These are phyloP conservation scores for Hirundichthys speculiger DNA, from an alignment of 2,113 vertebrate genomes.

Conservation along the genomic window DNA sequence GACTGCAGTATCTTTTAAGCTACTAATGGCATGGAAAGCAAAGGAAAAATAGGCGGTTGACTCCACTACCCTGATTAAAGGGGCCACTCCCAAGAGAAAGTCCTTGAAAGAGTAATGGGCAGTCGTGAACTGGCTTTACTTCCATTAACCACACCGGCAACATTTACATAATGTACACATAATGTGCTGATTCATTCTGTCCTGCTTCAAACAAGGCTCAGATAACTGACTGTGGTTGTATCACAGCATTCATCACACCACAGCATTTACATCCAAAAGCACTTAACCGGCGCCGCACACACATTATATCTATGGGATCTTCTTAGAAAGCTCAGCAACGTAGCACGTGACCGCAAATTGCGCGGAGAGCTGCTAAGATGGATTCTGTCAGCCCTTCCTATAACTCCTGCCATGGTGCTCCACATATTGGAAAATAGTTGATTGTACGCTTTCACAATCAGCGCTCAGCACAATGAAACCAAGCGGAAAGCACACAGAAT, in stretches of 20 bases:
- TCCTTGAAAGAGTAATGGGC: constrained; percentile 77
- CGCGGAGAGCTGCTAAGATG: too few species aligned
- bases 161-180: constrained; percentile 80
- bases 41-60: constrained; percentile 39
- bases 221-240: constrained; percentile 59
- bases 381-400: too few species aligned
- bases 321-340: constrained; percentile 33
- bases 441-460: too few species aligned
- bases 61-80: constrained; percentile 59
- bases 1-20: constrained; percentile 32
- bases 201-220: constrained; percentile 65
- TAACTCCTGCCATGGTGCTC: too few species aligned
- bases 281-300: constrained; percentile 53
- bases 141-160: constrained; percentile 74
- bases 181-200: constrained; percentile 74
- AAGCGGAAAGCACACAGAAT: too few species aligned
- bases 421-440: too few species aligned
- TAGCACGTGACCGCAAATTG: constrained; percentile 18
- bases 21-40: constrained; percentile 50
- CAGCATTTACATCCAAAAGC: constrained; percentile 76
- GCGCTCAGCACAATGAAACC: too few species aligned
- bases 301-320: constrained; percentile 57
- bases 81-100: constrained; percentile 40
- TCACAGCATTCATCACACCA: constrained; percentile 65
- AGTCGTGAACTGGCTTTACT: constrained; percentile 70